Conservation (phyloP, 2,888 invertebrate genomes). For the Napeogenes sylphis region DNA sequence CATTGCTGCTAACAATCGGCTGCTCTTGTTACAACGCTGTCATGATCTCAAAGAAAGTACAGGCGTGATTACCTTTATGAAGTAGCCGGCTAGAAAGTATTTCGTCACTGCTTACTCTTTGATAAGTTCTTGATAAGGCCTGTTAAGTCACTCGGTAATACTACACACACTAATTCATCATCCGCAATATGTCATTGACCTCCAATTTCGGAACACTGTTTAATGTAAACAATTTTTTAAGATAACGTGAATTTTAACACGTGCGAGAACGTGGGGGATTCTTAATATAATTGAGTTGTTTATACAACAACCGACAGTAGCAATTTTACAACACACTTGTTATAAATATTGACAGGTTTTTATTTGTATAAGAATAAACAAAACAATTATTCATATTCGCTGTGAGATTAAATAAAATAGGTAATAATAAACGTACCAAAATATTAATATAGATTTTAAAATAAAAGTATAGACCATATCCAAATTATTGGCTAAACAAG, state of each 20-base stretch:
- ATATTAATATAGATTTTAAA: not conserved
- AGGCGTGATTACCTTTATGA: slow-evolving; percentile 28
- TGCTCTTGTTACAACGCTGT: slow-evolving; percentile 53
- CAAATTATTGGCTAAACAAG: slow-evolving; percentile 3
- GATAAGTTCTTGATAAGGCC: slow-evolving; percentile 31
- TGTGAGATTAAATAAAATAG: not conserved
- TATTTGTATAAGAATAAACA: not conserved
- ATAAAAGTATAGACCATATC: not conserved
- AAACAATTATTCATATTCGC: too few relatives aligned
- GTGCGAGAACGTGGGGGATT: slow-evolving; percentile 31
- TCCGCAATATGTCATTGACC: slow-evolving; percentile 31
- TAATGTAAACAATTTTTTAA: slow-evolving; percentile 31
- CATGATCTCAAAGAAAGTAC: slow-evolving; percentile 35
- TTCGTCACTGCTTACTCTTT: slow-evolving; percentile 23
- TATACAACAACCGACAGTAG: not conserved
- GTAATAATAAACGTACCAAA: not conserved
- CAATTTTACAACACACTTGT: not conserved
- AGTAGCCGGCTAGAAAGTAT: slow-evolving; percentile 16
- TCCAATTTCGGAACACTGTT: slow-evolving; percentile 23
- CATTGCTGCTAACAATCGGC: slow-evolving; percentile 58
- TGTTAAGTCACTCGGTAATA: slow-evolving; percentile 22
- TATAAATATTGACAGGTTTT: not conserved
- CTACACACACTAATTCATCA: slow-evolving; percentile 27
- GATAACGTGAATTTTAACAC: slow-evolving; percentile 31
- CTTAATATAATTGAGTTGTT: slow-evolving; percentile 13